A percentile compares a stretch with the other conserved stretches of the same genome.
These are phyloP conservation scores for Alaudala cheleensis DNA, from an alignment of 2,113 vertebrate genomes.

Conservation along the genomic window DNA sequence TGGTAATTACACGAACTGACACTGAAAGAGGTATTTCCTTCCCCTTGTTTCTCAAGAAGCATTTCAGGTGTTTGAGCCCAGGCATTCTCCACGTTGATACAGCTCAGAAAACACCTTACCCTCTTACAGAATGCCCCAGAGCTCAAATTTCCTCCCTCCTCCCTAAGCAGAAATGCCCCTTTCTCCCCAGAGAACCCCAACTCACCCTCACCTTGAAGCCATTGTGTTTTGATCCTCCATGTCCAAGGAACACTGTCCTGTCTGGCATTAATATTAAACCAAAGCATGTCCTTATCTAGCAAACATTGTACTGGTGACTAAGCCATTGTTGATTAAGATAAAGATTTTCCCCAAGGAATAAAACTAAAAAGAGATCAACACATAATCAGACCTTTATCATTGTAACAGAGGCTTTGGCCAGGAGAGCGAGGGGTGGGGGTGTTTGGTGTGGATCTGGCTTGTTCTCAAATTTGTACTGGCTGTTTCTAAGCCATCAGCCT, in stretches of 20 bases:
- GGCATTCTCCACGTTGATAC: too few species aligned
- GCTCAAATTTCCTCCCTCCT: neutral
- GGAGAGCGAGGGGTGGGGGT: fast-evolving
- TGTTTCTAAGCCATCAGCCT: neutral
- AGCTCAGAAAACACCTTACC: fast-evolving
- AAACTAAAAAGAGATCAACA: neutral
- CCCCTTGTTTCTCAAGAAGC: too few species aligned
- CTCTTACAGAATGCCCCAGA: neutral
- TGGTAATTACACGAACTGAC: neutral
- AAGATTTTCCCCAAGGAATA: neutral
- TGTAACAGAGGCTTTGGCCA: neutral
- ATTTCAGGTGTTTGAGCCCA: neutral
- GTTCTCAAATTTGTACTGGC: neutral
- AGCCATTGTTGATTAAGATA: neutral
- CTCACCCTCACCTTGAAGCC: neutral
- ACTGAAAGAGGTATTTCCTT: neutral
- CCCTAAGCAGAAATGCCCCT: neutral
- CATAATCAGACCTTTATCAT: neutral
- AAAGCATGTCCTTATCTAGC: neutral
- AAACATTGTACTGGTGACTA: neutral
- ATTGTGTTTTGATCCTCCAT: neutral
- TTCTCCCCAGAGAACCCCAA: neutral
- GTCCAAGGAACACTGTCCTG: neutral
- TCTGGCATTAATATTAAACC: neutral
- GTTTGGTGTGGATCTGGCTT: neutral